Evolutionary conservation across 2,797 vertebrate species (phyloP).

Genomic region (Stomatorhinus walkeri): DNA sequence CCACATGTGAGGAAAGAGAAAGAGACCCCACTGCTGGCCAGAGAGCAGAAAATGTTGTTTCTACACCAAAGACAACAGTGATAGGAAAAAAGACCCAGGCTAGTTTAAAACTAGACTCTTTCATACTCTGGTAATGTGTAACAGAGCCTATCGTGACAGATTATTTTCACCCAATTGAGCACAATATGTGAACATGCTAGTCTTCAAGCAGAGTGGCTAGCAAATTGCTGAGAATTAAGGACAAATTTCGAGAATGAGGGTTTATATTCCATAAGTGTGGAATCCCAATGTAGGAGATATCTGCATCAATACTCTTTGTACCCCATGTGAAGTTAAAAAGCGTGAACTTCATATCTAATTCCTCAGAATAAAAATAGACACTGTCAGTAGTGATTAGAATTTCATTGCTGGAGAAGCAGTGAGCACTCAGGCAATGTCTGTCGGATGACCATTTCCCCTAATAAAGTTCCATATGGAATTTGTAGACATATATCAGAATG

Average conservation of each 20-base stretch:
- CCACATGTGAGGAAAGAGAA: slow-evolving; percentile 21
- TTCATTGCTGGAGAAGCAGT: not conserved
- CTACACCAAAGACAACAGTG: not conserved
- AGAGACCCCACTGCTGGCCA: not conserved
- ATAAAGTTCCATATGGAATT: not conserved
- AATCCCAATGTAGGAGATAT: not conserved
- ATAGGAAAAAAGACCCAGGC: not conserved
- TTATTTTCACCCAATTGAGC: not conserved
- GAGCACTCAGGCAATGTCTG: not conserved
- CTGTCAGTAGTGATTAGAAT: not conserved
- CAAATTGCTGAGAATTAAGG: not conserved
- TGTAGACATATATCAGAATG: not conserved
- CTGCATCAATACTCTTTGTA: not conserved
- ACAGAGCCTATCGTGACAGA: not conserved
- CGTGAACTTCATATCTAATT: not conserved
- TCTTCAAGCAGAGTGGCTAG: not conserved
- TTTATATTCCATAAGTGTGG: not conserved
- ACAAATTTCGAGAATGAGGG: not conserved
- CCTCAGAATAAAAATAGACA: not conserved
- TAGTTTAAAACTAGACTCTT: not conserved
- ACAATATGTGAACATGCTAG: not conserved
- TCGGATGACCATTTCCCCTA: not conserved
- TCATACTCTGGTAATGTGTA: not conserved
- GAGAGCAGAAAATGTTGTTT: not conserved
- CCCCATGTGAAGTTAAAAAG: not conserved